Evolutionary conservation across 1,140 invertebrate species (phyloP), one percentile per base, ranked within the genome.

Genomic region (Marisa cornuarietis): DNA sequence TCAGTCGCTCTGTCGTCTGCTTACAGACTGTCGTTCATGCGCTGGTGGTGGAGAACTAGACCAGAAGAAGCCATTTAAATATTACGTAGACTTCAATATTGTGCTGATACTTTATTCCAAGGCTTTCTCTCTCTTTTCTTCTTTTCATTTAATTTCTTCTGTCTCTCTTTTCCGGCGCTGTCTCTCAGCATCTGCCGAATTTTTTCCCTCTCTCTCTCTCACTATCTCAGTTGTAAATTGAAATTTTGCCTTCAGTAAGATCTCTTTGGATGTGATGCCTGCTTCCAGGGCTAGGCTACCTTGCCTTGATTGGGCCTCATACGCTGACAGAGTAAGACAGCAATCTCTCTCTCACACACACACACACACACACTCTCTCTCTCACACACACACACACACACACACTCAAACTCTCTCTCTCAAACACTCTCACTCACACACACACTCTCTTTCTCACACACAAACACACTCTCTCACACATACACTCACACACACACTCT

Each of bases 381-480:
- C 58, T 76, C 54, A 24, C 58, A 61, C 74, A 61, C 74, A 62
- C 54, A 62, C 74, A 62, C 74, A 61, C 54, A 62, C 54, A 62
- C 74, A 62, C 74, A 62, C 74, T 76, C 74, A 61, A n/a, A n/a
- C n/a, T n/a, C n/a, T n/a, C 74, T 76, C 61, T 76, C 74, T 76
- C 74, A 5, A 8, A 26, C 74, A 26, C 52, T 76, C 10, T 76
- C 74, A 11, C 74, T 74, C 51, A 5, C 52, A 77, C 61, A 65
- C 61, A 16, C 51, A 16, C 51, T 31, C 58, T 54, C 26, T 14
- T 10, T 14, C 58, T 18, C 1, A 8, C 54, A 65, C 13, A 42
- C 31, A 76, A 9, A 42, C 13, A 18, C 7, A 5, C 61, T 51
- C 16, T 51, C 49, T 51, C 49, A 1, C 76, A 2, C 65, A 16